Percentiles rank a stretch among this genome's conserved stretches.
phyloP scores from a whole-genome alignment of 2,113 vertebrate genomes.

The Tachysurus fulvidraco region DNA sequence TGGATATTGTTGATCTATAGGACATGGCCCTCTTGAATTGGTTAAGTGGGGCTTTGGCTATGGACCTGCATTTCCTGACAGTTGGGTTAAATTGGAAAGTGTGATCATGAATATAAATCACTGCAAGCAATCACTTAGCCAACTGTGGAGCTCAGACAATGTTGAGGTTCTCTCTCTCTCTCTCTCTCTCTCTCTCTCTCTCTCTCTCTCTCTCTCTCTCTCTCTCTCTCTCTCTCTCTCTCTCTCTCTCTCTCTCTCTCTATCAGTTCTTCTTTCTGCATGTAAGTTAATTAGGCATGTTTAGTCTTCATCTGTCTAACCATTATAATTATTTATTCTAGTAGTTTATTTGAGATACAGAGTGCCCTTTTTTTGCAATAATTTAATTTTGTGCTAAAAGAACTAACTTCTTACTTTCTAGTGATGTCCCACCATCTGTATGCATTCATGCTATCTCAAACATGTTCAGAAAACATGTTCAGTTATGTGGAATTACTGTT shows the following conservation, averaged over 20 bases:
- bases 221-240: constrained; percentile 4
- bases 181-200: not conserved
- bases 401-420: constrained; percentile 23
- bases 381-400: constrained; percentile 20
- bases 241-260: not conserved
- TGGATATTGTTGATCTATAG: constrained; percentile 39
- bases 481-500: not conserved
- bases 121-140: not conserved
- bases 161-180: constrained; percentile 1
- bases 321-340: constrained; percentile 53
- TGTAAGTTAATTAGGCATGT: constrained; percentile 38
- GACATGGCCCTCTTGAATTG: constrained; percentile 29
- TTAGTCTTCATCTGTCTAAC: constrained; percentile 40
- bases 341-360: constrained; percentile 20
- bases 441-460: not conserved
- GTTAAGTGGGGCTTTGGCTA: constrained; percentile 19
- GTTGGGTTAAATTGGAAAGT: constrained; percentile 28
- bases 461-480: not conserved
- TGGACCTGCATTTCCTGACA: constrained; percentile 28
- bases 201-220: not conserved
- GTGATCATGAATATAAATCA: constrained; percentile 46
- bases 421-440: constrained; percentile 18
- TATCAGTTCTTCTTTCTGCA: not conserved
- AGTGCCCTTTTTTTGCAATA: constrained; percentile 25
- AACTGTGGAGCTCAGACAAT: not conserved